Conservation (phyloP, 2,797 vertebrate genomes). For the Pristis pectinata region DNA sequence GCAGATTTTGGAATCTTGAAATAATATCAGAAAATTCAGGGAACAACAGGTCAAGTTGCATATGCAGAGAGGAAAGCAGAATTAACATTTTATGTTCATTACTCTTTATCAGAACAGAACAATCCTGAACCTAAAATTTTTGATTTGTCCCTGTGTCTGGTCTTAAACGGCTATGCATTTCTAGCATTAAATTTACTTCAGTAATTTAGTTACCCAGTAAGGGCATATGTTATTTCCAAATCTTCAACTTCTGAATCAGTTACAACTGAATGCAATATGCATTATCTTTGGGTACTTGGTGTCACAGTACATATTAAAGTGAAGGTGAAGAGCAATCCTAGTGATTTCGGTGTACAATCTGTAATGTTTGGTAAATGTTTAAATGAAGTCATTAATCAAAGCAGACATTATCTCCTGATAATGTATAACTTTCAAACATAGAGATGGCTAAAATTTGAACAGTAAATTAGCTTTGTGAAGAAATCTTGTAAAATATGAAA, state of each 20-base stretch:
- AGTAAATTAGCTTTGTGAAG: not conserved
- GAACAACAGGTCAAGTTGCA: not conserved
- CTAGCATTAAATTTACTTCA: not conserved
- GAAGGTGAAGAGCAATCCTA: not conserved
- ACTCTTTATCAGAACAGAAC: not conserved
- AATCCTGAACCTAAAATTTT: not conserved
- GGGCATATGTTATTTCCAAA: not conserved
- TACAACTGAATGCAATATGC: not conserved
- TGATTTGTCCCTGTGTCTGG: not conserved
- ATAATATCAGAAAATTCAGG: not conserved
- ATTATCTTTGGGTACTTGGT: not conserved
- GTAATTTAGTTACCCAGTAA: not conserved
- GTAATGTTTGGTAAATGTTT: not conserved
- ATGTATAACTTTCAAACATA: not conserved
- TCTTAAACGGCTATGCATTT: not conserved
- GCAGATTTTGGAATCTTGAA: not conserved
- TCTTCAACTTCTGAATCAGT: not conserved
- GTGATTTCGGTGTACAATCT: not conserved
- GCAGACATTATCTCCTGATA: not conserved
- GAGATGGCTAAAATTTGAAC: not conserved
- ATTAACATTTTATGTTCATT: not conserved
- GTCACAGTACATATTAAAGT: not conserved
- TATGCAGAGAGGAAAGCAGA: not conserved
- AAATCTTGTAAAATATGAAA: not conserved
- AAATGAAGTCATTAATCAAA: not conserved